Conservation (phyloP, 2,888 invertebrate species). For the Rhagonycha lutea region DNA sequence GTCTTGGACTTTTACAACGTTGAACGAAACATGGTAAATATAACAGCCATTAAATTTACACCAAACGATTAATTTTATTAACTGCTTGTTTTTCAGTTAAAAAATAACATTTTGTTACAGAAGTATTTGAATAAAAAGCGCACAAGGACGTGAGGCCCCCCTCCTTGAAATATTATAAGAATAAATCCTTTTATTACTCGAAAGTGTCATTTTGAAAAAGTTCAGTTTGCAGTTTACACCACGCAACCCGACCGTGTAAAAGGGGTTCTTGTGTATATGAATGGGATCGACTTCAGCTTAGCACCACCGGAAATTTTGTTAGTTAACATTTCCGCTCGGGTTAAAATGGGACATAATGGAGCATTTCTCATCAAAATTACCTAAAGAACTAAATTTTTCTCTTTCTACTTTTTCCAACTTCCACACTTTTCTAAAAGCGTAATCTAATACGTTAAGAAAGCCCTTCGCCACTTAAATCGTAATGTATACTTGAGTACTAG, state of each 20-base stretch:
- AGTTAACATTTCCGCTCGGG: neutral
- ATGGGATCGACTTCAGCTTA: neutral
- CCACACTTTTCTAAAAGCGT: neutral
- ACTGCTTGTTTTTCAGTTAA: neutral
- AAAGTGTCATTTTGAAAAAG: neutral
- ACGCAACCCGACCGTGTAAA: neutral
- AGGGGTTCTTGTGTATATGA: neutral
- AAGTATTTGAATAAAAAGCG: no score
- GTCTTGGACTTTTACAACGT: slow-evolving; percentile 15
- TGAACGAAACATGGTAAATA: neutral
- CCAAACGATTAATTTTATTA: neutral
- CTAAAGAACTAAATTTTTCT: neutral
- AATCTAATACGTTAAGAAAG: neutral
- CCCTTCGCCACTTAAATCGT: neutral
- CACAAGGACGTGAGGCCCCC: no score
- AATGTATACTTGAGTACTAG: neutral
- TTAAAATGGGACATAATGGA: neutral
- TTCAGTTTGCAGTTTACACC: neutral
- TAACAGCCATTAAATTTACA: neutral
- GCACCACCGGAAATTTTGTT: neutral
- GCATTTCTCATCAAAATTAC: neutral
- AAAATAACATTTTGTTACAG: neutral
- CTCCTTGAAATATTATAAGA: no score
- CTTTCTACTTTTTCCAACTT: neutral
- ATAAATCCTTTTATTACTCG: no score